Base-by-base conservation (phyloP, 2,888 invertebrate species). In the Nemurella pictetii region DNA sequence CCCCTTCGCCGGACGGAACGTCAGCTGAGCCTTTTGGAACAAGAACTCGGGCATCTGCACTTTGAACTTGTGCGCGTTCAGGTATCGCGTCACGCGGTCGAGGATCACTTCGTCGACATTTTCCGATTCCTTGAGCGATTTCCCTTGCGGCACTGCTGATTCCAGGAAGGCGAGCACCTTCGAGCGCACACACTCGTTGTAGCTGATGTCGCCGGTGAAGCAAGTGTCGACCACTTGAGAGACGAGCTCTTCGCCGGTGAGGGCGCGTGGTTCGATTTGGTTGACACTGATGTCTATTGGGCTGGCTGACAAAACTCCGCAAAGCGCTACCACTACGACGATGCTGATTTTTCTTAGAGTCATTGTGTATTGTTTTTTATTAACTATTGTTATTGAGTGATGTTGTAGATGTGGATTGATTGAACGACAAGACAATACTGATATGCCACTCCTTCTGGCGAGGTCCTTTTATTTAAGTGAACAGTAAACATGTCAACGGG, bases 91-190 rank as follows among this genome's bases (percentile, higher is more conserved):
- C 12, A 94, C 93, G 87, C 96, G 93, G 87, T 95, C 94, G 87
- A 94, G 94, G 87, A 96, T 94, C 85, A 95, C 94, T 89, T 94
- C 94, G 88, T 96, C 96, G 87, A 95, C 92, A 89, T 90, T 89
- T 77, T 89, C 88, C 0, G 89, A 88, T 78, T 78, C 85, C 0
- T 83, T 84, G 26, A 77, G 27, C 9, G 82, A n/a, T 25, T 75
- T 84, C 4, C 77, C 82, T 15, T 75, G 89, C 20, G 84, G 88
- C 0, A 88, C 89, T 3, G 94, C 91, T 74, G 93, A 94, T 90
- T 96, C 95, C 91, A 96, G 91, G 90, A 94, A 96, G 84, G 92
- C 93, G 35, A 96, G 91, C 88, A 96, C 95, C 91, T 95, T 95
- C 90, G 93, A 93, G 91, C 96, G 96, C 87, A 96, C 92, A 88